phyloP scores from a whole-genome alignment of 1,140 invertebrate species.

The Drosophila saltans region DNA sequence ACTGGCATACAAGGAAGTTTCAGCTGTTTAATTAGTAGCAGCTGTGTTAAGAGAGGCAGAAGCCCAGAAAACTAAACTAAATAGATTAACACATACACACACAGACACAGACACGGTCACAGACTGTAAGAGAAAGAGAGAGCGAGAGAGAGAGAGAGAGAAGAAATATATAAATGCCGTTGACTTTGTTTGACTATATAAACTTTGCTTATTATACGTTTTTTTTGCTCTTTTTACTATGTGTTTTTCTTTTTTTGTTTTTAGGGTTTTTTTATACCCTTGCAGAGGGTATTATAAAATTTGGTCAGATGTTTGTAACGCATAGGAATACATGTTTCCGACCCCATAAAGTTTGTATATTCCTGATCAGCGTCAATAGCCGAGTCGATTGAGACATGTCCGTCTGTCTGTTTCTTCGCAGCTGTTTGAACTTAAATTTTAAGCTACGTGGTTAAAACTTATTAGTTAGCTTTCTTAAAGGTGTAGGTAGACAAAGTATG shows the following conservation, averaged over 20 bases:
- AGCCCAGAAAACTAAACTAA: conserved; percentile 27
- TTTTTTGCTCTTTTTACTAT: conserved; percentile 40
- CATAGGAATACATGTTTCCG: too few species aligned
- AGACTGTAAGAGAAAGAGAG: not conserved
- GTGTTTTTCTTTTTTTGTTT: not conserved
- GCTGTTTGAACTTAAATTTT: too few species aligned
- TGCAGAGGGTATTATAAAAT: too few species aligned
- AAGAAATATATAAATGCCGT: conserved; percentile 10
- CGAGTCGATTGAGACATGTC: too few species aligned
- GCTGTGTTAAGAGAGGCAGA: conserved; percentile 42
- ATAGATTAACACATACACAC: conserved; percentile 13
- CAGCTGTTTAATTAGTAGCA: conserved; percentile 70
- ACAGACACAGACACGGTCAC: not conserved
- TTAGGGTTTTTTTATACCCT: not conserved
- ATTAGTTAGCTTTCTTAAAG: too few species aligned
- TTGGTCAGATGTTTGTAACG: too few species aligned
- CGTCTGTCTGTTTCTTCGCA: too few species aligned
- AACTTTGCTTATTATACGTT: not conserved
- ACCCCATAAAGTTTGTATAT: too few species aligned
- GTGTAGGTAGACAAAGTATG: too few species aligned
- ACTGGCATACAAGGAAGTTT: conserved; percentile 26
- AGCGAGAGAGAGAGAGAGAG: too few species aligned
- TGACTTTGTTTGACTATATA: conserved; percentile 22
- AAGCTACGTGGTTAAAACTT: too few species aligned
- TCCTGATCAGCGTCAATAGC: too few species aligned